Conservation (phyloP, 2,888 invertebrate species). For the Phorcus lineatus region DNA sequence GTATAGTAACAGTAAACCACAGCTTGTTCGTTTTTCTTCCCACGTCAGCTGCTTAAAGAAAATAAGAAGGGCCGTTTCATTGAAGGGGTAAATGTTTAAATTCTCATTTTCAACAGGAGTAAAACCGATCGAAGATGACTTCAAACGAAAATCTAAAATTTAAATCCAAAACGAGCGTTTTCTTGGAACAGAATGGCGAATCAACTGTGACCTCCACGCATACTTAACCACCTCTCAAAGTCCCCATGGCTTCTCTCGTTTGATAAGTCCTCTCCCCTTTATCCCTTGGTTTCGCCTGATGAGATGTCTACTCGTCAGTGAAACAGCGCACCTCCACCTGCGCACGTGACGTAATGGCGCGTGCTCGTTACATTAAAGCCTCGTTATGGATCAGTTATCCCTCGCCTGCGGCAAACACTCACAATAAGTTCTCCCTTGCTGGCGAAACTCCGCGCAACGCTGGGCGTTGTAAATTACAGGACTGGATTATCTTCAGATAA, state of each 20-base stretch:
- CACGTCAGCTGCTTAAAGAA: no score
- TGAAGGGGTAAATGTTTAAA: no score
- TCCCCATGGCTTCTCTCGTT: neutral
- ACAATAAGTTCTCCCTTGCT: neutral
- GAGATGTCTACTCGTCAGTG: neutral
- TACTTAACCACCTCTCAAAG: neutral
- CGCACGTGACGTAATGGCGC: neutral
- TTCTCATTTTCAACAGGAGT: no score
- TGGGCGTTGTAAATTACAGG: no score
- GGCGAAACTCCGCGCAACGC: neutral
- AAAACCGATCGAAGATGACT: neutral
- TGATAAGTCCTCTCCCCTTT: neutral
- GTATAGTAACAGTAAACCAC: no score
- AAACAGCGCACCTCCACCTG: neutral
- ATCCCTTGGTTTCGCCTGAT: neutral
- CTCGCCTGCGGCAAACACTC: neutral
- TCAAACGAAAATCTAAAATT: constrained; percentile 2
- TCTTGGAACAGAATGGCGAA: neutral
- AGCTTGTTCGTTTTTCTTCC: no score
- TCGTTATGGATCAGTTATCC: neutral
- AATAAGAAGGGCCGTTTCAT: no score
- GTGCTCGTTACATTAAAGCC: neutral
- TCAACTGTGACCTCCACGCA: no score
- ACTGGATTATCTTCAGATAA: no score
- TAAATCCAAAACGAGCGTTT: neutral